A percentile compares a stretch with the other conserved stretches of the same genome.
Evolutionary conservation across 1,140 invertebrate genomes (phyloP).

Genomic region (Drosophila ohnishii): DNA sequence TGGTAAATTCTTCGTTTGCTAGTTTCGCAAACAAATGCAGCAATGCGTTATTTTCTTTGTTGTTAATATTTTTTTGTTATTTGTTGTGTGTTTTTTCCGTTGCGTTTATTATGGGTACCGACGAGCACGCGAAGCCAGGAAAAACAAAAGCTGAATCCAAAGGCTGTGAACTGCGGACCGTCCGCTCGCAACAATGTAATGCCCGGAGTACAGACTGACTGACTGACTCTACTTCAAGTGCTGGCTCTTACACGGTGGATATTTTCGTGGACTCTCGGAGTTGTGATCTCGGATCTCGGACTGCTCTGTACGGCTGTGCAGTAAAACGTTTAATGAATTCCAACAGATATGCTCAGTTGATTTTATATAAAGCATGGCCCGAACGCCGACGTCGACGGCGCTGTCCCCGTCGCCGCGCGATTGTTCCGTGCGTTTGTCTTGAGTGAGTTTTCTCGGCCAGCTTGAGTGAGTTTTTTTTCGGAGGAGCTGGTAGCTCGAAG

Average conservation of each 20-base stretch:
- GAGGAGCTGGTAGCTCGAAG: background rate
- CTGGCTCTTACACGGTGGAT: slow-evolving; percentile 44
- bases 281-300: slow-evolving; percentile 42
- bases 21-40: slow-evolving; percentile 52
- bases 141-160: slow-evolving; percentile 34
- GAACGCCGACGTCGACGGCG: slow-evolving; percentile 51
- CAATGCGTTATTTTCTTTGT: slow-evolving; percentile 36
- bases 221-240: slow-evolving; percentile 11
- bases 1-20: slow-evolving; percentile 27
- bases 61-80: slow-evolving; percentile 7
- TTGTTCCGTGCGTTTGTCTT: slow-evolving; percentile 70
- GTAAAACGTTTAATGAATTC: slow-evolving; percentile 83
- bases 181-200: slow-evolving; percentile 14
- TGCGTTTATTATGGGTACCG: slow-evolving; percentile 27
- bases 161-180: slow-evolving; percentile 31
- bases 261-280: slow-evolving; percentile 28
- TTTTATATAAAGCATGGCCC: slow-evolving; percentile 81
- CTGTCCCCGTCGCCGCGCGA: slow-evolving; percentile 40
- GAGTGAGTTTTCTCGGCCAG: slow-evolving; percentile 61
- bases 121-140: slow-evolving; percentile 54
- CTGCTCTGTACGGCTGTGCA: slow-evolving; percentile 67
- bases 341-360: slow-evolving; percentile 82
- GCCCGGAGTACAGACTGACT: slow-evolving; percentile 24
- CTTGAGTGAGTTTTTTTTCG: slow-evolving; percentile 24
- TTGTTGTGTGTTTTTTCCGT: slow-evolving; percentile 10